phyloP scores from a whole-genome alignment of 1,140 invertebrate species.

The Leptestheria dahalacensis region DNA sequence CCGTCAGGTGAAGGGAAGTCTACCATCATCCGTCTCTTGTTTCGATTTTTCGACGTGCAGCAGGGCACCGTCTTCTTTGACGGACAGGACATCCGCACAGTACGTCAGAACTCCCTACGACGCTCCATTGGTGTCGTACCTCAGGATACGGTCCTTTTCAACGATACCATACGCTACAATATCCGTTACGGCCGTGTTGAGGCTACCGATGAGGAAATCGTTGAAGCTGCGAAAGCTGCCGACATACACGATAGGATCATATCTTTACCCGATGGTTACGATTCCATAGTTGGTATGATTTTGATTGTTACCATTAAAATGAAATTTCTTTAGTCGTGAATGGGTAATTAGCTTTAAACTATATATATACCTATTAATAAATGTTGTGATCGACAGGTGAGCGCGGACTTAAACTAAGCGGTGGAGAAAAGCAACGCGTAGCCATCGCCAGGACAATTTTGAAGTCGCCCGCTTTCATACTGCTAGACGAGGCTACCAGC shows the following conservation, averaged over 20 bases:
- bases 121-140: slow-evolving; percentile 80
- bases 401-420: slow-evolving; percentile 59
- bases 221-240: slow-evolving; percentile 72
- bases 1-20: slow-evolving; percentile 86
- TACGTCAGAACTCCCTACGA: slow-evolving; percentile 60
- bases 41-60: slow-evolving; percentile 88
- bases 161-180: slow-evolving; percentile 88
- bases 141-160: slow-evolving; percentile 94
- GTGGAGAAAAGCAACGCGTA: slow-evolving; percentile 85
- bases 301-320: too few species aligned
- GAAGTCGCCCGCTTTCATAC: slow-evolving; percentile 68
- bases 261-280: slow-evolving; percentile 73
- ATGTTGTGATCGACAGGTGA: slow-evolving; percentile 44
- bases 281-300: slow-evolving; percentile 46
- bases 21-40: slow-evolving; percentile 80
- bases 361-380: background rate
- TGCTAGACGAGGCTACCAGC: slow-evolving; percentile 81
- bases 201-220: slow-evolving; percentile 64
- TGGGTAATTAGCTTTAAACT: background rate
- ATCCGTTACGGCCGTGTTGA: slow-evolving; percentile 78
- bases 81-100: slow-evolving; percentile 61
- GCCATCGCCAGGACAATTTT: slow-evolving; percentile 81
- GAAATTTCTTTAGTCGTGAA: background rate
- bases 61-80: slow-evolving; percentile 74
- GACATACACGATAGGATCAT: slow-evolving; percentile 88